phyloP scores from a whole-genome alignment of 2,113 vertebrate genomes.

The Cephalopholis sonnerati region DNA sequence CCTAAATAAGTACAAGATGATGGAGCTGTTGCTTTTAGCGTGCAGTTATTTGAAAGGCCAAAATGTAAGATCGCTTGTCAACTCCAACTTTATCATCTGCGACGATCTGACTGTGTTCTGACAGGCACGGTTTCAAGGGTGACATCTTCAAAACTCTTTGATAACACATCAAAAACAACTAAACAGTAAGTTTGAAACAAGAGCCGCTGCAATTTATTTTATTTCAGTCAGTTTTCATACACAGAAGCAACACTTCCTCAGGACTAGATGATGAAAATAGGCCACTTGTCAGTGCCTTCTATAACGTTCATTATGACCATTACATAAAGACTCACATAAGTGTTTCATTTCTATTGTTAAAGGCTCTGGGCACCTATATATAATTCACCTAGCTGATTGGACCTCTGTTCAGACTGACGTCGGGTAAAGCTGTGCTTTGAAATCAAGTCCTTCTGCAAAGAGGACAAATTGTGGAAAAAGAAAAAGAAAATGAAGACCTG shows the following conservation, averaged over 20 bases:
- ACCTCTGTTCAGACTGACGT: too few species aligned
- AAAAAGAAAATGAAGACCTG: too few species aligned
- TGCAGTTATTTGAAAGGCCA: constrained; percentile 43
- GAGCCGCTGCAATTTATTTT: constrained; percentile 1
- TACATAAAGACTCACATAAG: neutral
- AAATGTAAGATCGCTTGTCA: constrained; percentile 37
- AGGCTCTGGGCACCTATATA: neutral
- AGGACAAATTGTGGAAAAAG: too few species aligned
- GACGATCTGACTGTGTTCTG: constrained; percentile 31
- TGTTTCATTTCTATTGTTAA: neutral
- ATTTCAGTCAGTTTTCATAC: neutral
- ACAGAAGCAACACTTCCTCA: neutral
- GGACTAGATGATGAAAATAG: neutral
- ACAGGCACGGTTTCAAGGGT: constrained; percentile 39
- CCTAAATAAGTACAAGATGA: constrained; percentile 1
- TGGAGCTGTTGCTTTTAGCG: constrained; percentile 27
- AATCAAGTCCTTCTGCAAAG: too few species aligned
- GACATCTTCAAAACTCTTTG: constrained; percentile 35
- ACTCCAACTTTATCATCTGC: neutral
- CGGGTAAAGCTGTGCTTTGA: too few species aligned
- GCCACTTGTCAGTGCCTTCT: neutral
- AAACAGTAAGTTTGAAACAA: constrained; percentile 3
- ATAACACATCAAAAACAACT: constrained; percentile 16
- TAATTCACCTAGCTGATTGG: too few species aligned
- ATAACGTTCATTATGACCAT: neutral